A percentile compares a stretch with the other conserved stretches of the same genome.
Evolutionary conservation across 2,113 vertebrate species (phyloP).

Genomic region (Strix aluco): DNA sequence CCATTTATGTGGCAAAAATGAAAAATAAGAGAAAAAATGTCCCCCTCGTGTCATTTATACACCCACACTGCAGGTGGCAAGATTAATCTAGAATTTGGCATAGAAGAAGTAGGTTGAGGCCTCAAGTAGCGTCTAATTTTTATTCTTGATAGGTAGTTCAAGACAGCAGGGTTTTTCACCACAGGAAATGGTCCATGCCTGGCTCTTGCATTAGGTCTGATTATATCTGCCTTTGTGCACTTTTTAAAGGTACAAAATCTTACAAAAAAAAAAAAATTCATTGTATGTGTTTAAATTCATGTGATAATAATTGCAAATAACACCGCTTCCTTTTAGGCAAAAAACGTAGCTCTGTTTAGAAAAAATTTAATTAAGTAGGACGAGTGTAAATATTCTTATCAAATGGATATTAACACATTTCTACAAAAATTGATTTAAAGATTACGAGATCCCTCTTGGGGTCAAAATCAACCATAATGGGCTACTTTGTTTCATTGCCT

Average conservation of each 20-base stretch:
- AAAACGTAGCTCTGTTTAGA: not conserved
- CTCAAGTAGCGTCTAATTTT: conserved; percentile 59
- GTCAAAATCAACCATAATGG: not conserved
- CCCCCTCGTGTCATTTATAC: not conserved
- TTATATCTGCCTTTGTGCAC: not conserved
- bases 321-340: not conserved
- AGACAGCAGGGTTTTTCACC: conserved; percentile 25
- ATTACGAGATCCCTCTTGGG: not conserved
- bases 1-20: not conserved
- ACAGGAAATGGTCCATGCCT: not conserved
- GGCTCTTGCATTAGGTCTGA: not conserved
- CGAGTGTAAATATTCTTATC: not conserved
- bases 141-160: conserved; percentile 39
- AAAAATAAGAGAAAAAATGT: not conserved
- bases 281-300: not conserved
- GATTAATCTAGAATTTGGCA: conserved; percentile 53
- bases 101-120: conserved; percentile 49
- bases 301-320: not conserved
- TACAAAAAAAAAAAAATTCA: not conserved
- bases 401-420: not conserved
- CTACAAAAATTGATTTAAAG: not conserved
- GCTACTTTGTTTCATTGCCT: not conserved
- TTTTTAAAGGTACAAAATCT: not conserved
- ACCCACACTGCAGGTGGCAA: not conserved
- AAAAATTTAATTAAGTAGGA: not conserved